Percentiles rank a stretch among this genome's conserved stretches.
Conservation (phyloP, 1,140 invertebrate genomes). For the Paraescarpia echinospica region DNA sequence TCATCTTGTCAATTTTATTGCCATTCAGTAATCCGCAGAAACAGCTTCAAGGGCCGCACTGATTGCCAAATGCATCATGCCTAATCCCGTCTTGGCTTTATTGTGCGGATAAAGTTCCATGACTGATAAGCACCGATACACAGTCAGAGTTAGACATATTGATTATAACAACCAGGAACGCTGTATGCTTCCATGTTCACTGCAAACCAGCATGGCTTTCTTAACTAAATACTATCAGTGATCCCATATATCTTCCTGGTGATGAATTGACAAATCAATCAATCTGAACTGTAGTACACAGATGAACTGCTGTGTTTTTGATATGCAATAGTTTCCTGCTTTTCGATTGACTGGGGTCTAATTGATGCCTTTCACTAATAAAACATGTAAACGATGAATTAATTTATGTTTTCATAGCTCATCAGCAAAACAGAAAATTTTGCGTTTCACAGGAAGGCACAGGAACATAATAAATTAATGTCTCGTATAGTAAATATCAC, state of each 20-base stretch:
- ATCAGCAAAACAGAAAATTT: not conserved
- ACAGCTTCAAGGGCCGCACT: not conserved
- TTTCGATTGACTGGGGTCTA: not conserved
- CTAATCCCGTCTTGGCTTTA: not conserved
- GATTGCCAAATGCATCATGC: not conserved
- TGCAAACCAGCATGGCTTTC: not conserved
- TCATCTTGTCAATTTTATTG: not conserved
- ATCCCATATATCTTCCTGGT: not conserved
- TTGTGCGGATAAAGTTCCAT: not conserved
- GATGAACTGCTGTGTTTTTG: not conserved
- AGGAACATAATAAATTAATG: not conserved
- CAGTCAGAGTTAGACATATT: not conserved
- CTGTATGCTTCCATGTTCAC: not conserved
- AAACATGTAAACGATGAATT: not conserved
- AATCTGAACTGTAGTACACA: not conserved
- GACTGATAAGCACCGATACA: not conserved
- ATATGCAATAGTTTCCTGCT: not conserved
- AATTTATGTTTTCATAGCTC: not conserved
- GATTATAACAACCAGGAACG: not conserved
- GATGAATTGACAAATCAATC: not conserved
- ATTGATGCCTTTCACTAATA: not conserved
- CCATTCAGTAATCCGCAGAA: not conserved
- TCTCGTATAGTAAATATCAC: not conserved
- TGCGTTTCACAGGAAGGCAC: not conserved
- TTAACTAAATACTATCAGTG: not conserved